Conservation (phyloP, 2,113 vertebrate genomes). For the Sterrhoptilus dennistouni region DNA sequence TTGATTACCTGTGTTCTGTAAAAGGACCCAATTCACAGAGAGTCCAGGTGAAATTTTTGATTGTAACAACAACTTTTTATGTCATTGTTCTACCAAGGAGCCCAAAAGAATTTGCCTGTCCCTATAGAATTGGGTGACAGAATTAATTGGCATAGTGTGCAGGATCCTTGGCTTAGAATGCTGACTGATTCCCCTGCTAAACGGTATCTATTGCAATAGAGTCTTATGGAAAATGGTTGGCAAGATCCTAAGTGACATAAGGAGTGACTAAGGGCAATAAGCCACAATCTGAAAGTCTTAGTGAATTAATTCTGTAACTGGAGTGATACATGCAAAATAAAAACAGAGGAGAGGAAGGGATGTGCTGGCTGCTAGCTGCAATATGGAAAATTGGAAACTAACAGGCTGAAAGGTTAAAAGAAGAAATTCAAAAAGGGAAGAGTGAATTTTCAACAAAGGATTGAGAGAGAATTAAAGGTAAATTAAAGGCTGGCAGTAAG, state of each 20-base stretch:
- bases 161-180: background rate
- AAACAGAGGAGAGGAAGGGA: background rate
- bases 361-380: background rate
- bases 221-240: background rate
- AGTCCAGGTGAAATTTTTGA: background rate
- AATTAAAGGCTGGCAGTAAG: background rate
- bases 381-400: background rate
- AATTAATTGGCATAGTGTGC: background rate
- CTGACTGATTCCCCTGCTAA: background rate
- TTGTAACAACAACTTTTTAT: background rate
- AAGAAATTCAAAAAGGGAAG: background rate
- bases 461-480: background rate
- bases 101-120: background rate
- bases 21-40: background rate
- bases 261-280: background rate
- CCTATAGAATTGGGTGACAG: rapidly evolving
- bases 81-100: background rate
- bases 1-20: background rate
- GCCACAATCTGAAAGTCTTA: background rate
- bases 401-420: background rate
- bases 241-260: background rate
- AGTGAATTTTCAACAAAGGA: background rate
- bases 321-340: background rate
- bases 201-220: background rate
- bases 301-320: background rate